Conservation (phyloP, 35 echinoderm and acorn worm genomes). For the Strongylocentrotus purpuratus region DNA sequence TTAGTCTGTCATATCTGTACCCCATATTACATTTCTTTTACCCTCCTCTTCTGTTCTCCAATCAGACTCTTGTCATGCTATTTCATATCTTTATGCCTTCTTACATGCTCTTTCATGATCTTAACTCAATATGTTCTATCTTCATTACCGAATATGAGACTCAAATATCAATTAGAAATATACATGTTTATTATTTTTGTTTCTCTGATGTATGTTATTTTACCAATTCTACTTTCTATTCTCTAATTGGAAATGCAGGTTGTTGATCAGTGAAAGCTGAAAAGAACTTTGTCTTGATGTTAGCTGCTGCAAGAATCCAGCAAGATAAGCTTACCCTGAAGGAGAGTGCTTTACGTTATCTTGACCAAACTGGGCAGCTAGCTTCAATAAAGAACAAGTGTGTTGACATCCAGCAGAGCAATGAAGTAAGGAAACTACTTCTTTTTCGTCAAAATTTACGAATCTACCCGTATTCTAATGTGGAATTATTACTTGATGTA, state of each 20-base stretch:
- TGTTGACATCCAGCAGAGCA: constrained; percentile 12
- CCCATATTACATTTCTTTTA: no score
- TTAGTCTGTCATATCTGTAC: no score
- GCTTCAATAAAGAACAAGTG: constrained; percentile 28
- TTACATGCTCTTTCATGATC: no score
- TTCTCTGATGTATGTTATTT: neutral
- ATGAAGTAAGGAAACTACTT: constrained; percentile 37
- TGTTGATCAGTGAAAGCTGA: neutral
- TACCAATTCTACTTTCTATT: neutral
- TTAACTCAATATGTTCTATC: no score
- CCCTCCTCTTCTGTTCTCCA: no score
- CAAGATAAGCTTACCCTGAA: constrained; percentile 27
- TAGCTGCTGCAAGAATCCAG: constrained; percentile 32
- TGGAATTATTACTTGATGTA: neutral
- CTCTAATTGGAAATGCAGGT: neutral
- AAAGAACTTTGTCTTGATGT: constrained; percentile 34
- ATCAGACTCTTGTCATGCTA: no score
- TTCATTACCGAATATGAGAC: no score
- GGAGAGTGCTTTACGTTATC: constrained; percentile 29
- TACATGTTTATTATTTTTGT: neutral
- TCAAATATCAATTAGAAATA: neutral
- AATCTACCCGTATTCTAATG: neutral
- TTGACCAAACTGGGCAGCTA: constrained; percentile 23
- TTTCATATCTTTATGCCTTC: no score
- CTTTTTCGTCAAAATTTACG: neutral